A percentile compares a stretch with the other conserved stretches of the same genome.
Conservation (phyloP, 2,113 vertebrate genomes). For the Melozone crissalis region DNA sequence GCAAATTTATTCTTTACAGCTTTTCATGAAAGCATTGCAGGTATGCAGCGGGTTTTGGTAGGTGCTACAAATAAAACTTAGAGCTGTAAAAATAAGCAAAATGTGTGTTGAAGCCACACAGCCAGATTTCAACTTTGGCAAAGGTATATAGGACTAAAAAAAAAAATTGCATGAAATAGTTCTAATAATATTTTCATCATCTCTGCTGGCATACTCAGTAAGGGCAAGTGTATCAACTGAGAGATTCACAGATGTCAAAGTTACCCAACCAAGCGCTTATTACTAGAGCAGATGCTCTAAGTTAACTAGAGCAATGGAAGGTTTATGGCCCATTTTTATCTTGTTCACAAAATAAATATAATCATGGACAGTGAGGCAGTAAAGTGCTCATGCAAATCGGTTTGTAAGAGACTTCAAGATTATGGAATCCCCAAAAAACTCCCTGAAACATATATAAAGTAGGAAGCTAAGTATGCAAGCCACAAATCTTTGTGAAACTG, state of each 20-base stretch:
- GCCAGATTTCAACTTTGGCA: background rate
- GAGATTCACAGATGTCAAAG: slow-evolving; percentile 39
- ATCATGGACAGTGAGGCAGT: background rate
- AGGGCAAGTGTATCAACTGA: background rate
- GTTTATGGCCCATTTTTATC: slow-evolving; percentile 28
- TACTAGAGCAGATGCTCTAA: slow-evolving; percentile 23
- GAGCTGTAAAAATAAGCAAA: background rate
- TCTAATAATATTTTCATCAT: background rate
- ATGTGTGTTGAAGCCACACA: background rate
- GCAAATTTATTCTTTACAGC: background rate
- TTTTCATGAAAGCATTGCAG: background rate
- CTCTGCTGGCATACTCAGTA: background rate
- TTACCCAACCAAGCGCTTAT: slow-evolving; percentile 8
- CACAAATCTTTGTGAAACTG: background rate
- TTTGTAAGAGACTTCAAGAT: background rate
- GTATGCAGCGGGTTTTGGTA: background rate
- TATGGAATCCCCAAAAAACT: background rate
- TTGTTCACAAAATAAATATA: slow-evolving; percentile 24
- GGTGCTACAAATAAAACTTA: background rate
- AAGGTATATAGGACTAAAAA: background rate
- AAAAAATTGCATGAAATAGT: background rate
- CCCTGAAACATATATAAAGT: background rate
- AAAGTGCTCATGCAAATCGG: background rate
- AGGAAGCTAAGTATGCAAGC: background rate
- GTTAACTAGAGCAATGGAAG: background rate